These are phyloP conservation scores for Amphiduros pacificus DNA, from an alignment of 2,888 invertebrate genomes.

Conservation along the genomic window DNA sequence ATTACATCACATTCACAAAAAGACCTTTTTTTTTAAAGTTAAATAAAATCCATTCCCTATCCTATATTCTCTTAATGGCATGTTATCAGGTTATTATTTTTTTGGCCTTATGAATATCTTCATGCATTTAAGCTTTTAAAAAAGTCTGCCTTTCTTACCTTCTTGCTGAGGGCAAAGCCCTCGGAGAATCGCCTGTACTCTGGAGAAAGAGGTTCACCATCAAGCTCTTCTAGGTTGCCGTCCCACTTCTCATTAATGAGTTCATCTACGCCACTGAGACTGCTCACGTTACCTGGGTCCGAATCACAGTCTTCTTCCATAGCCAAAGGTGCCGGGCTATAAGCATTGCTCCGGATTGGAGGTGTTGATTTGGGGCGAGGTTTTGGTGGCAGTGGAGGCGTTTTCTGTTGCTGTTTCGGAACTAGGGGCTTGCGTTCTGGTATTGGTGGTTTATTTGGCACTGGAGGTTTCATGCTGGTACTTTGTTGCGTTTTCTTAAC, in stretches of 20 bases:
- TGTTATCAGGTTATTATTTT: too few relatives aligned
- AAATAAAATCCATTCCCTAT: too few relatives aligned
- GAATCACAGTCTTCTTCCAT: conserved; percentile 20
- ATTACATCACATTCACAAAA: too few relatives aligned
- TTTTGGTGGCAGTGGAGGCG: background rate
- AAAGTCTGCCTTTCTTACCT: too few relatives aligned
- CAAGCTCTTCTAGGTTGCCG: conserved; percentile 3
- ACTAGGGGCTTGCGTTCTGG: conserved; percentile 17
- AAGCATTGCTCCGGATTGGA: conserved; percentile 8
- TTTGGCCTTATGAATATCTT: too few relatives aligned
- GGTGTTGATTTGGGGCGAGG: conserved; percentile 25
- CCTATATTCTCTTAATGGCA: too few relatives aligned
- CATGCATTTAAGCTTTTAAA: too few relatives aligned
- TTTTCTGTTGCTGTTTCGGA: conserved; percentile 5
- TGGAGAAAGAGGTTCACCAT: too few relatives aligned
- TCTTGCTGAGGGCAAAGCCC: too few relatives aligned
- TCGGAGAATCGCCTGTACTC: too few relatives aligned
- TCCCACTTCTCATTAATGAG: conserved; percentile 2
- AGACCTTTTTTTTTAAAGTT: too few relatives aligned
- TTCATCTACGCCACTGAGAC: background rate
- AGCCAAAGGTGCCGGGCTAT: background rate
- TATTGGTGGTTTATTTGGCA: conserved; percentile 19
- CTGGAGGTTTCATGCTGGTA: too few relatives aligned
- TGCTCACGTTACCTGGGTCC: conserved; percentile 11
- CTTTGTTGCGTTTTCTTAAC: background rate